phyloP scores from a whole-genome alignment of 2,888 invertebrate species.

The Oscheius onirici region DNA sequence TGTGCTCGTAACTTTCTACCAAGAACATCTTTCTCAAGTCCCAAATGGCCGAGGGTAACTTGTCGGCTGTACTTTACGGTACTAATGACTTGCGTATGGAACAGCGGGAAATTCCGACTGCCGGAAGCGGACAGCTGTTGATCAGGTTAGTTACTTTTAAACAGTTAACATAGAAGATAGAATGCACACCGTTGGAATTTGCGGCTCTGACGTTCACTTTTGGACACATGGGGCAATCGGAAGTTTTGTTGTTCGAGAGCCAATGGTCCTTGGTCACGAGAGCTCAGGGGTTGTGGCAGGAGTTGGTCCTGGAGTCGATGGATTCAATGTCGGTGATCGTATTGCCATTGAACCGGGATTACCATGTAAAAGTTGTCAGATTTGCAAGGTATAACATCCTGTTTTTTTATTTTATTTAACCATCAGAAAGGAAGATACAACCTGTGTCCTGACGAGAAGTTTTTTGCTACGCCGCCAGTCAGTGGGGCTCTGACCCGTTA shows the following conservation, averaged over 20 bases:
- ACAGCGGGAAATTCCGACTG: conserved; percentile 45
- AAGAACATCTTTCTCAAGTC: no score
- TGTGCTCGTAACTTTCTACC: no score
- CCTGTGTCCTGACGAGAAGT: conserved; percentile 85
- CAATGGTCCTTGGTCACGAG: conserved; percentile 86
- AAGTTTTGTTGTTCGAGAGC: conserved; percentile 80
- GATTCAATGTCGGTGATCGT: conserved; percentile 53
- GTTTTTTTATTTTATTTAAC: not conserved
- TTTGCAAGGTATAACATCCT: conserved; percentile 79
- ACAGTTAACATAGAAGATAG: not conserved
- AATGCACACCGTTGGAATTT: conserved; percentile 93
- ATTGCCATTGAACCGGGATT: conserved; percentile 80
- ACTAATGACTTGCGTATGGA: conserved; percentile 53
- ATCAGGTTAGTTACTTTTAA: conserved; percentile 33
- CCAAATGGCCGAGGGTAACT: conserved; percentile 42
- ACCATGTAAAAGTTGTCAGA: conserved; percentile 82
- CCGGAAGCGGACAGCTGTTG: conserved; percentile 40
- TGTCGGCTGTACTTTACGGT: conserved; percentile 56
- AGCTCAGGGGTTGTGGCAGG: conserved; percentile 78
- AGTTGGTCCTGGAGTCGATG: conserved; percentile 78
- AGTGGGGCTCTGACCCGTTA: conserved; percentile 88
- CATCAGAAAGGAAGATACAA: conserved; percentile 82
- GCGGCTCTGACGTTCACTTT: conserved; percentile 93
- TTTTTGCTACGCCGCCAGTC: conserved; percentile 93
- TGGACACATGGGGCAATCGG: conserved; percentile 86